Evolutionary conservation across 2,888 invertebrate species (phyloP), one percentile per base, ranked within the genome.

Genomic region (Lypha dubia): DNA sequence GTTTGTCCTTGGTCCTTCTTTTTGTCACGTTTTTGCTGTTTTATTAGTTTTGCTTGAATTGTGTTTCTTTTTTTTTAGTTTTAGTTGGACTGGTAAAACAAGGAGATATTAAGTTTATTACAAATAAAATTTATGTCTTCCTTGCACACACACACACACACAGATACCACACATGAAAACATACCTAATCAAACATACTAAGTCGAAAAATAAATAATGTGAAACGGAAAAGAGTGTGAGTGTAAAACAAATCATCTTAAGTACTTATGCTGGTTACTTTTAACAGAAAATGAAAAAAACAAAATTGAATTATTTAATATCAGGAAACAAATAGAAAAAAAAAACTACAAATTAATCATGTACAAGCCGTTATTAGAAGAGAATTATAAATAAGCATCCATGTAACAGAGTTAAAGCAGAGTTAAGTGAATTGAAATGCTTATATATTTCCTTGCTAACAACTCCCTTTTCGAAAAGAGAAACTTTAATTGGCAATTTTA

Each of bases 61-160:
- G 3, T 68, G 8, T n/a, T 24, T 17, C 20, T 28, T 22, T 51
- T 15, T 32, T 17, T 0, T 62, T 49, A 8, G 38, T 22, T 51
- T 15, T 32, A 28, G 3, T 62, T 49, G 8, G 38, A 17, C 38
- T 11, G 1, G 38, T 9, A 38, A 51, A 41, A n/a, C n/a, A 67
- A 35, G 17, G 15, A 17, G 35, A 17, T 38, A 51, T 24, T 24
- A 53, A 49, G 46, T 68, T 76, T 46, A 58, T 76, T 76, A 28
- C 38, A 76, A 68, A 76, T 76, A 28, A 49, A 68, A 60, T 76
- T 76, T 76, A 49, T 68, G 46, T 60, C n/a, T 46, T 67, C 11
- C 56, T 62, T 44, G 15, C 62, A 7, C 22, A 32, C n/a, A 51
- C 28, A 53, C 13, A 5, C 35, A 35, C 7, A 4, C 11, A 58